Evolutionary conservation across 2,888 invertebrate species (phyloP).

Genomic region (Mactromeris polynyma): DNA sequence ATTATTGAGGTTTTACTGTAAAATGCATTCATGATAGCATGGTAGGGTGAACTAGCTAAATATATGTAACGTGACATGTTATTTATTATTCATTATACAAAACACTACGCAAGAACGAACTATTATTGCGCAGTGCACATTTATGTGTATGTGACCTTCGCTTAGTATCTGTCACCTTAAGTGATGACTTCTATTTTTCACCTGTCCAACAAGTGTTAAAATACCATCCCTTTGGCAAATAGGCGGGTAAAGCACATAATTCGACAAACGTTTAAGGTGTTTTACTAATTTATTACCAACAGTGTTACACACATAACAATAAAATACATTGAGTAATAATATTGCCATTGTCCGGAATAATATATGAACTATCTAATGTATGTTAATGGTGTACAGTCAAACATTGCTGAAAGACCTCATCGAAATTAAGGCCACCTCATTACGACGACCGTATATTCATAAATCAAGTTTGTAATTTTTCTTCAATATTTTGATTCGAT

Average conservation of each 20-base stretch:
- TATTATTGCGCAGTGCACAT: neutral
- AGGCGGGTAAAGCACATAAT: conserved; percentile 14
- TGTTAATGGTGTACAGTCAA: neutral
- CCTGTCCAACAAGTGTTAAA: neutral
- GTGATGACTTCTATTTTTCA: neutral
- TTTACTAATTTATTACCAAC: neutral
- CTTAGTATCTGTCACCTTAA: neutral
- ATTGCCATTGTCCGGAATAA: neutral
- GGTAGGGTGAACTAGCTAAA: no score
- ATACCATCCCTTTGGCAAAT: conserved; percentile 17
- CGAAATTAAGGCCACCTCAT: no score
- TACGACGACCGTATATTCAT: no score
- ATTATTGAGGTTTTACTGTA: no score
- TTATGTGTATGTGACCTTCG: neutral
- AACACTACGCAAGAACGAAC: no score
- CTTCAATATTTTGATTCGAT: no score
- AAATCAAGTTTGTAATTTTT: no score
- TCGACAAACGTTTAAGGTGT: neutral
- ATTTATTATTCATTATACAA: no score
- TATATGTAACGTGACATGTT: no score
- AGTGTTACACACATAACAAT: neutral
- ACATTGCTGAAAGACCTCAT: no score
- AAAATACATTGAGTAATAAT: neutral
- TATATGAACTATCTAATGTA: neutral
- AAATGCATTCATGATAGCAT: no score